These are phyloP conservation scores for Esperia sulphurella DNA, from an alignment of 2,888 invertebrate genomes.

Conservation along the genomic window DNA sequence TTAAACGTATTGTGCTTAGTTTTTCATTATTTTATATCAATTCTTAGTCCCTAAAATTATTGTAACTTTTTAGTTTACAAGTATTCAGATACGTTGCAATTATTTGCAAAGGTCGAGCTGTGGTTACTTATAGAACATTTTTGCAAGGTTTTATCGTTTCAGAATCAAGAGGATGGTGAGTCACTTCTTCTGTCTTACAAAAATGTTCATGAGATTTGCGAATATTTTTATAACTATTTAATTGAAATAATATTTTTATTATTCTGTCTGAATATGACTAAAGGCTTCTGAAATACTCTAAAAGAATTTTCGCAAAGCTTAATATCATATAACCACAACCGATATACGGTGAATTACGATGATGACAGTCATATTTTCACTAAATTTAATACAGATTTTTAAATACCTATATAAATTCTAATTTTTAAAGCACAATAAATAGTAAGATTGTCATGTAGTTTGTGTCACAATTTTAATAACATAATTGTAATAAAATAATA, in stretches of 20 bases:
- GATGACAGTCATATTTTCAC: constrained; percentile 7
- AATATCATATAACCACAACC: constrained; percentile 46
- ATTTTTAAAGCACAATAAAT: constrained; percentile 20
- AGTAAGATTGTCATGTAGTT: constrained; percentile 59
- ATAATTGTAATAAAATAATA: too few relatives aligned
- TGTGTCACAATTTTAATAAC: constrained; percentile 6
- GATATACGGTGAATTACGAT: constrained; percentile 14
- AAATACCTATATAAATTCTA: constrained; percentile 7
- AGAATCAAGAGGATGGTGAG: constrained; percentile 74
- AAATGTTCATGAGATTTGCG: constrained; percentile 58
- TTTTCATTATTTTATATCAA: constrained; percentile 3
- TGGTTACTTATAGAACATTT: constrained; percentile 53
- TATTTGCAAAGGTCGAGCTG: constrained; percentile 15
- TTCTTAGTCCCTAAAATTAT: neutral
- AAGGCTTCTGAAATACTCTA: constrained; percentile 4
- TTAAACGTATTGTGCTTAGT: constrained; percentile 41
- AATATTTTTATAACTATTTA: constrained; percentile 35
- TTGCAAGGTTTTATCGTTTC: constrained; percentile 67
- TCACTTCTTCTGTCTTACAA: constrained; percentile 55
- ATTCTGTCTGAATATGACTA: neutral
- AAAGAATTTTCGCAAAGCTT: constrained; percentile 52
- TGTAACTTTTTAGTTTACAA: too few relatives aligned
- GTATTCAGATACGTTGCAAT: too few relatives aligned
- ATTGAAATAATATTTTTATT: constrained; percentile 15
- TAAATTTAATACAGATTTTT: constrained; percentile 3